A percentile compares a stretch with the other conserved stretches of the same genome.
phyloP scores from a whole-genome alignment of 2,797 vertebrate genomes.

The Lemur catta region DNA sequence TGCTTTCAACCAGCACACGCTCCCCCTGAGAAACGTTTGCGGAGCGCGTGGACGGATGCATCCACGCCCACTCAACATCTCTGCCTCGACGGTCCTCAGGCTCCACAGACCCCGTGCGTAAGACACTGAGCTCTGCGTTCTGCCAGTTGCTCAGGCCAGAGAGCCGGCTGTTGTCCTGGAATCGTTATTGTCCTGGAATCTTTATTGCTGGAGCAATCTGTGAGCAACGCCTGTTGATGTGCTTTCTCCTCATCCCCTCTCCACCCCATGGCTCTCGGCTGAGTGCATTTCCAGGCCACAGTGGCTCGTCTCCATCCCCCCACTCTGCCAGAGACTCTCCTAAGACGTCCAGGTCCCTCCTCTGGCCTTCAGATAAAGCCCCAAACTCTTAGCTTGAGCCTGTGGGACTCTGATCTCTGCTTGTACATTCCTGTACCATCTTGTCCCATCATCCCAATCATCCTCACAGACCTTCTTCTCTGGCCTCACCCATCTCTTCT shows the following conservation, averaged over 20 bases:
- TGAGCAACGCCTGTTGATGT: neutral
- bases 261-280: neutral
- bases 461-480: neutral
- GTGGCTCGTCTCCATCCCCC: neutral
- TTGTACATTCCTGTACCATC: rapidly evolving
- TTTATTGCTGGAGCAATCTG: neutral
- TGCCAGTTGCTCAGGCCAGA: neutral
- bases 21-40: neutral
- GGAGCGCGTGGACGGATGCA: neutral
- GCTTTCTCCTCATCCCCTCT: neutral
- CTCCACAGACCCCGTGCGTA: neutral
- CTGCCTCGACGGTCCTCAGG: neutral
- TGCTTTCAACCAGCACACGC: neutral
- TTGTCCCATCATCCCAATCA: neutral
- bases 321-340: neutral
- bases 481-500: neutral
- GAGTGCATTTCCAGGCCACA: neutral
- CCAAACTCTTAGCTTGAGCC: neutral
- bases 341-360: neutral
- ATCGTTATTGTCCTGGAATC: too few relatives aligned
- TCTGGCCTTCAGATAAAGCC: neutral
- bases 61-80: neutral
- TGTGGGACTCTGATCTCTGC: neutral
- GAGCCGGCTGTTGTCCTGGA: neutral
- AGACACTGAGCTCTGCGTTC: neutral